Conservation (phyloP, 2,797 vertebrate genomes). For the Antrozous pallidus region DNA sequence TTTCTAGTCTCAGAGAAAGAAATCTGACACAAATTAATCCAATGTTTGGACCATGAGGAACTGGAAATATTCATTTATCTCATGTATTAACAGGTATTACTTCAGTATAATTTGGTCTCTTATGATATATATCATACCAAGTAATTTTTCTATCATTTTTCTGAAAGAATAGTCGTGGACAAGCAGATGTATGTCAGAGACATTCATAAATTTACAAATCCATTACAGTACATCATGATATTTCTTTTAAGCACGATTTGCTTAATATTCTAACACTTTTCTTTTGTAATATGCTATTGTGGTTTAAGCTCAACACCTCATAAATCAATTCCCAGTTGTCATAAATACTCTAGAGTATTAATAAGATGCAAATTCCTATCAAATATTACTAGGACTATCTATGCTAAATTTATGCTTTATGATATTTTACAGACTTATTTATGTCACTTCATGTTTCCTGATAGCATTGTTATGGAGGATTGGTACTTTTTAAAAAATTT, state of each 20-base stretch:
- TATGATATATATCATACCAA: background rate
- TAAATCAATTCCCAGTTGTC: slow-evolving; percentile 52
- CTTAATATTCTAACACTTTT: background rate
- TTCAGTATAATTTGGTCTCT: background rate
- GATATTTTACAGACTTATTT: slow-evolving; percentile 76
- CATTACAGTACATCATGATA: background rate
- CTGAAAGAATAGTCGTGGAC: background rate
- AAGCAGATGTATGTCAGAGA: slow-evolving; percentile 36
- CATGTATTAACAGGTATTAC: too few relatives aligned
- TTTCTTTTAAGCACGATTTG: slow-evolving; percentile 46
- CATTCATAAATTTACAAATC: slow-evolving; percentile 43
- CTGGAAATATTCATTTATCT: too few relatives aligned
- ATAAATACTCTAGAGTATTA: slow-evolving; percentile 20
- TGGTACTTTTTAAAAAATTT: slow-evolving; percentile 62
- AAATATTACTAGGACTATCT: slow-evolving; percentile 32
- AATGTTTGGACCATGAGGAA: too few relatives aligned
- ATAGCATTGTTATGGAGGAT: slow-evolving; percentile 56
- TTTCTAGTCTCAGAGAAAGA: too few relatives aligned
- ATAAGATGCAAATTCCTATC: background rate
- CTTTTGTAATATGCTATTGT: slow-evolving; percentile 43
- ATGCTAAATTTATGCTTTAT: slow-evolving; percentile 57
- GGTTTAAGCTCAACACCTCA: slow-evolving; percentile 55
- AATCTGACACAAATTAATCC: too few relatives aligned
- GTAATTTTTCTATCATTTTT: background rate
- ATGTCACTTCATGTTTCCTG: slow-evolving; percentile 63